Evolutionary conservation across 2,113 vertebrate genomes (phyloP).

Genomic region (Pomatostomus ruficeps): DNA sequence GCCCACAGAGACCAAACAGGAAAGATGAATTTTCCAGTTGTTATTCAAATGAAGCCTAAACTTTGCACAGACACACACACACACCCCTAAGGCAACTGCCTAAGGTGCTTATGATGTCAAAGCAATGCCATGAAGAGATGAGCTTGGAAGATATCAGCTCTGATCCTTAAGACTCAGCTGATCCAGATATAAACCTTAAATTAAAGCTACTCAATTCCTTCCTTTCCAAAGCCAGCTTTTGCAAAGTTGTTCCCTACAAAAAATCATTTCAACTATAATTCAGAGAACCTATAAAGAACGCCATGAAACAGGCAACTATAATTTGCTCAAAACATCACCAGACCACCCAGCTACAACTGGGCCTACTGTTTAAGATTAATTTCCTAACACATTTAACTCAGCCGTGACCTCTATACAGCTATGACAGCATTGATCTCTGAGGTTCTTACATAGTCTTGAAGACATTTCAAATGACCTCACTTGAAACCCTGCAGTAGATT

Average conservation of each 20-base stretch:
- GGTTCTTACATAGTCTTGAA: background rate
- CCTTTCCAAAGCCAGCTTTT: background rate
- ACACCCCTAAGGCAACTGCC: accelerated
- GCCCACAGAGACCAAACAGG: background rate
- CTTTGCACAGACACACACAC: background rate
- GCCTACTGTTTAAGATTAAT: background rate
- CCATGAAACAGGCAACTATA: background rate
- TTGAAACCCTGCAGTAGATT: background rate
- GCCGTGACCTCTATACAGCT: background rate
- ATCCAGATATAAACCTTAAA: background rate
- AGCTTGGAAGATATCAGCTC: background rate
- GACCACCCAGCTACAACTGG: background rate
- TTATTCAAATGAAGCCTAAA: background rate
- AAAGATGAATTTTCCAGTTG: background rate
- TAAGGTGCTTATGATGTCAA: background rate
- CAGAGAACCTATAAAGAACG: background rate
- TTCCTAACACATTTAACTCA: background rate
- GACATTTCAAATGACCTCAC: background rate
- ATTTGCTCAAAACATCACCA: background rate
- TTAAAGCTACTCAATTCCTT: background rate
- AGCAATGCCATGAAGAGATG: background rate
- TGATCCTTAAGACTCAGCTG: background rate
- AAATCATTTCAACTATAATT: background rate
- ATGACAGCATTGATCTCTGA: background rate
- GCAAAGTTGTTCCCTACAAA: background rate